Conservation (phyloP, 2,888 invertebrate species). For the Dasypolia templi region DNA sequence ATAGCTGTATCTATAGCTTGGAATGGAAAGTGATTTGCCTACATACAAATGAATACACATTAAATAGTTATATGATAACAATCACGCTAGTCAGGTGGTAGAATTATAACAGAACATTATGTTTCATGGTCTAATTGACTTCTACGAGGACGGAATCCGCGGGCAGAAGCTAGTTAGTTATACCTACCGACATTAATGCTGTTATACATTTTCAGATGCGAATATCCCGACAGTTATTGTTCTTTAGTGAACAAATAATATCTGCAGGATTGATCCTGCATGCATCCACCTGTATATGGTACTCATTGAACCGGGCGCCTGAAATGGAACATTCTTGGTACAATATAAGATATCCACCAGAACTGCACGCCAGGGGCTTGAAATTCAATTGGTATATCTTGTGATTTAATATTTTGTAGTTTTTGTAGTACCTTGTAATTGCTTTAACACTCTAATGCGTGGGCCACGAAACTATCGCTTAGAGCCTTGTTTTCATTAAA, state of each 20-base stretch:
- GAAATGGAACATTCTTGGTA: slow-evolving; percentile 63
- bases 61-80: too few relatives aligned
- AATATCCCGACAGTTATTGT: slow-evolving; percentile 76
- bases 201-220: slow-evolving; percentile 76
- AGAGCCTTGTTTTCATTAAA: too few relatives aligned
- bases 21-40: too few relatives aligned
- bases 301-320: slow-evolving; percentile 63
- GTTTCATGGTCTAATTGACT: background rate
- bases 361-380: slow-evolving; percentile 74
- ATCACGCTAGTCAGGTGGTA: too few relatives aligned
- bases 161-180: background rate
- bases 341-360: slow-evolving; percentile 74
- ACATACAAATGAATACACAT: too few relatives aligned
- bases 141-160: background rate
- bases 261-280: slow-evolving; percentile 75
- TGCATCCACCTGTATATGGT: slow-evolving; percentile 81
- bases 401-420: too few relatives aligned
- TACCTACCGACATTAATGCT: background rate
- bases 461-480: too few relatives aligned
- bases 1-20: too few relatives aligned
- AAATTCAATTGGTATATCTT: slow-evolving; percentile 76
- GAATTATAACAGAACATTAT: too few relatives aligned
- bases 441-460: too few relatives aligned
- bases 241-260: slow-evolving; percentile 77
- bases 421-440: too few relatives aligned